Evolutionary conservation across 2,888 invertebrate species (phyloP), one percentile per base, ranked within the genome.

Genomic region (Drosophila fulvimacula): DNA sequence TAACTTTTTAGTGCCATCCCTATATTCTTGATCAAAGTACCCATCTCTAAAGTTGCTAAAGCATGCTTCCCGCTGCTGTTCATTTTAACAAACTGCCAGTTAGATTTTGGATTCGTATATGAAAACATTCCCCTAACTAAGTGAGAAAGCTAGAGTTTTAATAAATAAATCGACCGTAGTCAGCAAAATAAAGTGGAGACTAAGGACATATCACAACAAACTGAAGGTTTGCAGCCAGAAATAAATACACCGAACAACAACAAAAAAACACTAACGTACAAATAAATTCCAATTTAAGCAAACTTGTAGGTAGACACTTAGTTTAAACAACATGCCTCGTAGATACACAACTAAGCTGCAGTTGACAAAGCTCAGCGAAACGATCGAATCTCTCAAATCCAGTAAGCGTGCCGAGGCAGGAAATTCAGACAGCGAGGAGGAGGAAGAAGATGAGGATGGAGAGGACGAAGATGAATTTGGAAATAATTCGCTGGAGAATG

Each of bases 1-100:
- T 1, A 11, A 1, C 1, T 34, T 30, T 19, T 1, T 7, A 32
- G 7, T 56, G 56, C 7, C 42, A n/a, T 21, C 42, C 11, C 32
- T 21, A 56, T 6, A 44, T 21, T 24, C 42, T 34, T 34, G 32
- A 32, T 56, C 42, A 5, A 56, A 44, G 42, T 56, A 32, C 56
- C 24, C 56, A 56, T 56, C 56, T 34, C 57, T 58, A 58, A 36
- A 46, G 24, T 13, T 24, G 34, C 32, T 24, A 48, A 48, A 56
- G 42, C 56, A 56, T 56, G 56, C 42, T 56, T 34, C 21, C 24
- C 24, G n/a, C 42, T 44, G 42, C 41, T 32, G 56, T 34, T 42
- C 42, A 34, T 56, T 44, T 56, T 56, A 56, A 44, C 42, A 56
- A 56, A 56, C 42, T 56, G 21, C 24, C 27, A 58, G 34, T 48